Evolutionary conservation across 2,888 invertebrate species (phyloP), one percentile per base, ranked within the genome.

Genomic region (Nycteola revayana): DNA sequence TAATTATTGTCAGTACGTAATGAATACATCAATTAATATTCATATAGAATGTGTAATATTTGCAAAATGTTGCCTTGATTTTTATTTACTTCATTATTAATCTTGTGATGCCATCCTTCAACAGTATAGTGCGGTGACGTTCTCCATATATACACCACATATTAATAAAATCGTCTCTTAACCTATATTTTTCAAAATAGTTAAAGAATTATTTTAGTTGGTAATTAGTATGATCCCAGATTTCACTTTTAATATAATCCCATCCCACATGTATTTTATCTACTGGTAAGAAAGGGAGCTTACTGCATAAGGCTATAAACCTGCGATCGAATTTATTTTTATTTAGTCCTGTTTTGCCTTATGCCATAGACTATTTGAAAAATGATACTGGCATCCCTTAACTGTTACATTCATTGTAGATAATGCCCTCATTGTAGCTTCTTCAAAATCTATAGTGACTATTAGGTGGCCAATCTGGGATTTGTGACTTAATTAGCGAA

Each of bases 351-450:
- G 17, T 25, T 30, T 31, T 27, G 36, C 31, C 23, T 36, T 36
- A 23, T 27, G 26, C 27, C 36, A 31, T 17, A 36, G 27, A 11
- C 31, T 36, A 25, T 36, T 36, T 26, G 23, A 26, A 26, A 26
- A 36, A 31, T 36, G 31, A 17, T 36, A 36, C 23, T 31, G 22
- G 22, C 36, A 36, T 10, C 31, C 36, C 10, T 36, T 31, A 10
- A 36, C 24, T 20, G 18, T 11, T 23, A 23, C 9, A 2, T 23
- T 23, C 23, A 23, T 23, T 25, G 9, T 25, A 25, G 24, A 2
- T 25, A 25, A 10, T 25, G 24, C 24, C 10, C 24, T 25, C 24
- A 25, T 25, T 8, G 10, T 7, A 25, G 24, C 24, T 25, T 25
- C 10, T 10, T 25, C 24, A 8, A 25, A 25, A 25, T 25, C 24